phyloP scores from a whole-genome alignment of 2,113 vertebrate genomes.

The Phasianus colchicus region DNA sequence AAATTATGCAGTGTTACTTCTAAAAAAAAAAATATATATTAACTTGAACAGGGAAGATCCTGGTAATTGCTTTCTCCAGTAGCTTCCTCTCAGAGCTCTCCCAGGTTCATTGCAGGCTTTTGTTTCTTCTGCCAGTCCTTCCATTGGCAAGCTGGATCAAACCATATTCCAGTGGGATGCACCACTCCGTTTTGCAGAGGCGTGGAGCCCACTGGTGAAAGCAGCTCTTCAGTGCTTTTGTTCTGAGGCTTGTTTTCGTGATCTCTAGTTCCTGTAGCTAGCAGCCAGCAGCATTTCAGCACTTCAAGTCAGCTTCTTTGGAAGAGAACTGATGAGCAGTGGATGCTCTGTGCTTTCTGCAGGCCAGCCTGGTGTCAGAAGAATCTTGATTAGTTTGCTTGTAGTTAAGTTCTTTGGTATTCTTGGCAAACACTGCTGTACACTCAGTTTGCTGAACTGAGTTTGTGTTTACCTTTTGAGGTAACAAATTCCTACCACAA shows the following conservation, averaged over 20 bases:
- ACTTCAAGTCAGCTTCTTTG: background rate
- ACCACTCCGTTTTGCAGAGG: background rate
- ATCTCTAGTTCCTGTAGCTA: background rate
- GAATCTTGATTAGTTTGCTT: background rate
- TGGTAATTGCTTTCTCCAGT: background rate
- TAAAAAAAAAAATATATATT: background rate
- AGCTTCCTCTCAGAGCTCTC: background rate
- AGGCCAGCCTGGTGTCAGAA: background rate
- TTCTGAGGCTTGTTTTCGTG: background rate
- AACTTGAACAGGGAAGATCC: background rate
- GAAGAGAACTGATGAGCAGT: accelerated
- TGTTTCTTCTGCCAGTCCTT: background rate
- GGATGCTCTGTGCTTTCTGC: background rate
- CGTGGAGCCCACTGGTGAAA: background rate
- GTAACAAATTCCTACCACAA: background rate
- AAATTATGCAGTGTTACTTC: background rate
- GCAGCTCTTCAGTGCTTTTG: background rate
- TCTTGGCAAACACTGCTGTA: background rate
- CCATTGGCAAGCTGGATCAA: accelerated
- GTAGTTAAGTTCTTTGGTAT: background rate
- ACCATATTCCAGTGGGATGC: accelerated
- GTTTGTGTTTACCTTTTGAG: background rate
- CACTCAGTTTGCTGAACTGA: background rate
- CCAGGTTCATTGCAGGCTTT: background rate
- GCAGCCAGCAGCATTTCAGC: background rate